Conservation (phyloP, 2,113 vertebrate species). For the Rhabdomys dilectus region DNA sequence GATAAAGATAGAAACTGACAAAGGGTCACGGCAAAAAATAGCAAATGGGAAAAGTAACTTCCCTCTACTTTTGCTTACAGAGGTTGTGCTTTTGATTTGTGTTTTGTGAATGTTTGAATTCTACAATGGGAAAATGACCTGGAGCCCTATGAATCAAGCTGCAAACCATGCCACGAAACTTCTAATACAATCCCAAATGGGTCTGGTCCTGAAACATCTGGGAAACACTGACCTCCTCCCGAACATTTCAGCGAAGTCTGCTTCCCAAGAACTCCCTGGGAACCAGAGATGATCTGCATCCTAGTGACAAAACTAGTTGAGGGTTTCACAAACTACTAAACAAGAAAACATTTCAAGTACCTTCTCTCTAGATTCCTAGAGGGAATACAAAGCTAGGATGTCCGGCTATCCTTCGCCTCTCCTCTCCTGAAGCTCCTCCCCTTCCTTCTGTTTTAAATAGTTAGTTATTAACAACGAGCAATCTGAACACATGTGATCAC, state of each 20-base stretch:
- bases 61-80: background rate
- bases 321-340: background rate
- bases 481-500: background rate
- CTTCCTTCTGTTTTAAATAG: background rate
- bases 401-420: background rate
- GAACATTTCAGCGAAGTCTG: background rate
- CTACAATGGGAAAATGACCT: constrained; percentile 5
- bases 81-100: constrained; percentile 34
- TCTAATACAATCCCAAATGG: background rate
- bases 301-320: background rate
- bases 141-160: background rate
- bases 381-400: background rate
- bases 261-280: background rate
- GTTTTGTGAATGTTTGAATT: constrained; percentile 43
- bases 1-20: background rate
- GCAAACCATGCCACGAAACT: background rate
- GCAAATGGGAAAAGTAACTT: background rate
- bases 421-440: background rate
- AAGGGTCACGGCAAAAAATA: background rate
- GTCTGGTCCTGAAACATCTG: background rate
- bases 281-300: background rate
- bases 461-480: background rate
- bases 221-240: constrained; percentile 36
- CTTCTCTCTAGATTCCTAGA: constrained; percentile 23
- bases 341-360: background rate